Percentiles rank a stretch among this genome's conserved stretches.
phyloP scores from a whole-genome alignment of 2,888 invertebrate species.

The Chymomyza amoena region DNA sequence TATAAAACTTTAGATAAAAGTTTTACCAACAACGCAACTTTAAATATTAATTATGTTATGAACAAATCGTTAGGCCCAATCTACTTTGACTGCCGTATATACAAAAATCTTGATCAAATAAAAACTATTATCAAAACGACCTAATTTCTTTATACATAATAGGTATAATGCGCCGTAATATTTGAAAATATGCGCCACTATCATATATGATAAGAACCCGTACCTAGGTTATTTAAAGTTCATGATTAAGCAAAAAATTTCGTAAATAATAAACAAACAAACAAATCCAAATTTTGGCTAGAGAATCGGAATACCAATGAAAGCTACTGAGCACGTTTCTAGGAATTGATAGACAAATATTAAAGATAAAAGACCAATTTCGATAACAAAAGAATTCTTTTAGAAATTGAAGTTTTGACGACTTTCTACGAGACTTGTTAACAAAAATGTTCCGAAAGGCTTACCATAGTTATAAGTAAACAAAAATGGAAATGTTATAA shows the following conservation, averaged over 20 bases:
- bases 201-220: not conserved
- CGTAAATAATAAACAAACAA: not conserved
- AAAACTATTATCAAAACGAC: conserved; percentile 2
- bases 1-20: too few relatives aligned
- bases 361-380: not conserved
- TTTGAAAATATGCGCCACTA: not conserved
- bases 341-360: not conserved
- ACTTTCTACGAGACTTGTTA: not conserved
- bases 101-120: too few relatives aligned
- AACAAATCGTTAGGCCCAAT: not conserved
- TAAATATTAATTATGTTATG: not conserved
- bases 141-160: not conserved
- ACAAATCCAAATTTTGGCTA: not conserved
- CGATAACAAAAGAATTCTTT: not conserved
- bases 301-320: not conserved
- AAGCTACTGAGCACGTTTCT: not conserved
- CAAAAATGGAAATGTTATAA: too few relatives aligned
- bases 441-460: not conserved
- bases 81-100: not conserved
- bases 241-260: not conserved
- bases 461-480: too few relatives aligned
- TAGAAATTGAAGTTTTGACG: not conserved
- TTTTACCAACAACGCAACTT: too few relatives aligned
- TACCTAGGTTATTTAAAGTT: not conserved
- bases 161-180: not conserved